Base-by-base conservation (phyloP, 2,113 vertebrate genomes). In the Choloepus hoffmanni region DNA sequence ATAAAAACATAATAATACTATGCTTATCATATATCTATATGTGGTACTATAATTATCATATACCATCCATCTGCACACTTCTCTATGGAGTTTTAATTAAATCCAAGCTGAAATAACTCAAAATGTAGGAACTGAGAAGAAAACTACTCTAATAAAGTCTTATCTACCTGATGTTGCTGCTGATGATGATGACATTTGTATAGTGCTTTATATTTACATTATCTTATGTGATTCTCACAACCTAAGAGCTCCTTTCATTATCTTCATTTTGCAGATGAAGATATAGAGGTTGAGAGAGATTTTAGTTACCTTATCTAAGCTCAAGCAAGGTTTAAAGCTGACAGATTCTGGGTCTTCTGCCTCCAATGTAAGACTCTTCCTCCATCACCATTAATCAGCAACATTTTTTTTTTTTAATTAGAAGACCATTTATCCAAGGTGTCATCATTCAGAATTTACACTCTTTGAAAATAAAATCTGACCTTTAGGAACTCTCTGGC, bases 21-120 rank as follows among this genome's bases (percentile, higher is more conserved):
- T 94, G 65, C 65, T 88, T 77, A 87, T 68, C 67, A 13, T 50
- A 40, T 74, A 67, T 63, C 76, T 82, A 9, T 83, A 19, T 79
- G 26, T 73, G 21, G 90, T 65, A 62, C 30, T 94, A 8, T 92
- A 86, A 78, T 79, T 73, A 84, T 62, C 48, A 60, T 48, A 70
- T 58, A 83, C 60, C 86, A 82, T 92, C 92, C 92, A 81, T 70
- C 55, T 81, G 48, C 45, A 77, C 30, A 74, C 18, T 62, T 95
- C 72, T 84, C 89, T 92, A 23, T 82, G 26, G 2, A n/a, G 8
- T 76, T 95, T 97, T 77, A 76, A 95, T 90, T 92, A 95, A 92
- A 95, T 79, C 30, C 55, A 92, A 79, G 26, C 26, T 65, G 15
- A 96, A 88, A 28, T 85, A 92, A 95, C 30, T 90, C 76, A 87